Percentiles rank a stretch among this genome's conserved stretches.
These are phyloP conservation scores for Heliangelus exortis DNA, from an alignment of 2,797 vertebrate species.

Conservation along the genomic window DNA sequence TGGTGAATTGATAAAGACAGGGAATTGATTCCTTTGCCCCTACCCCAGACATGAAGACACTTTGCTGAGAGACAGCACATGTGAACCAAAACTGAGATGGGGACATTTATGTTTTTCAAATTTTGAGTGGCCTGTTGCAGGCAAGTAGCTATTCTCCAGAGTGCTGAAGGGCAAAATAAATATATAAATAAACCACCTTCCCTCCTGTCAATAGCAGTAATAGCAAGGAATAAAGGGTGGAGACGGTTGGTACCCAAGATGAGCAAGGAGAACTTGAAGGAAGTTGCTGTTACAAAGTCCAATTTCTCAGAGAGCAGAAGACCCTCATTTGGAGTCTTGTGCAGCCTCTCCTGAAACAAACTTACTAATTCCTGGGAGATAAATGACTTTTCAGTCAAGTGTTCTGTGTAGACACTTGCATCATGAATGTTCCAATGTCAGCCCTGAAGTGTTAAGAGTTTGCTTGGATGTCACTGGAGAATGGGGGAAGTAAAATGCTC, in stretches of 20 bases:
- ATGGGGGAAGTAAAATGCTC: neutral
- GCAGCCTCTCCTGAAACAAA: neutral
- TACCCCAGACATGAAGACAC: neutral
- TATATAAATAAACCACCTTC: neutral
- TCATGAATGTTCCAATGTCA: neutral
- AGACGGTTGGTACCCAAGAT: neutral
- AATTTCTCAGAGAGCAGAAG: neutral
- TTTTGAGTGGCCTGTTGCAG: neutral
- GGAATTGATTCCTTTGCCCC: neutral
- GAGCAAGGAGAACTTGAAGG: neutral
- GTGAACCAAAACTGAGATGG: neutral
- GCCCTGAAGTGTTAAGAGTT: neutral
- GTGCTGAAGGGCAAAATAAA: neutral
- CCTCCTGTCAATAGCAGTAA: neutral
- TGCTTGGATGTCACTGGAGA: neutral
- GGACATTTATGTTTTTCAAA: neutral
- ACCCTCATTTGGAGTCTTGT: neutral
- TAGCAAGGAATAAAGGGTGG: neutral
- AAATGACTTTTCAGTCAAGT: neutral
- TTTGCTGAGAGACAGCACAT: neutral
- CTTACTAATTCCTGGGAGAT: neutral
- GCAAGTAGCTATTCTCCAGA: neutral
- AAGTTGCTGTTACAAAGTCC: fast-evolving
- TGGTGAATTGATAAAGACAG: neutral
- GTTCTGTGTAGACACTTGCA: neutral